phyloP scores from a whole-genome alignment of 2,888 invertebrate species.

The Coelogynopora nodosa region DNA sequence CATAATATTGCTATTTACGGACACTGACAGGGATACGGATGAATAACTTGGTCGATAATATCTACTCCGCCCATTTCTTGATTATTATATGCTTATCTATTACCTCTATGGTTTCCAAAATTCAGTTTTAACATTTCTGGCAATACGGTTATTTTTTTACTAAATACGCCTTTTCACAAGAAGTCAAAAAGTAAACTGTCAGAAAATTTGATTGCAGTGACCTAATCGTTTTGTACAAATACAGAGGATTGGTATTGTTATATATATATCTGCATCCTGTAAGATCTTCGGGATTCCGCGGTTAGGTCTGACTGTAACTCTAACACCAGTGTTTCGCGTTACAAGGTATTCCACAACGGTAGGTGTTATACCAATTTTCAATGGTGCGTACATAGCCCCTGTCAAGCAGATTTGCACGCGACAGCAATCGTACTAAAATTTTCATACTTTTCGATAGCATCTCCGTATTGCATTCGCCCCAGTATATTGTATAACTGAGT shows the following conservation, averaged over 20 bases:
- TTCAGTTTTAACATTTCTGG: not conserved
- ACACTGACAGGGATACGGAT: not conserved
- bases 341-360: no score
- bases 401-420: no score
- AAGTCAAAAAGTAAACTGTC: not conserved
- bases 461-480: no score
- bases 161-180: not conserved
- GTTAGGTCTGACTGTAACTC: not conserved
- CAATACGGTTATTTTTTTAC: not conserved
- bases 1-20: not conserved
- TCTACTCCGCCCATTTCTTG: not conserved
- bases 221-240: no score
- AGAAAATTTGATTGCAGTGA: no score
- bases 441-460: no score
- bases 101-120: not conserved
- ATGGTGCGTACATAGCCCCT: no score
- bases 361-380: no score
- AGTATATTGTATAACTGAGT: no score
- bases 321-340: no score
- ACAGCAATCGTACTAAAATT: no score
- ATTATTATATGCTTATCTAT: not conserved
- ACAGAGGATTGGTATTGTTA: not conserved
- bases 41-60: not conserved
- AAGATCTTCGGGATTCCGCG: not conserved
- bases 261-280: not conserved